phyloP scores from a whole-genome alignment of 1,140 invertebrate genomes.

The Contarinia nasturtii region DNA sequence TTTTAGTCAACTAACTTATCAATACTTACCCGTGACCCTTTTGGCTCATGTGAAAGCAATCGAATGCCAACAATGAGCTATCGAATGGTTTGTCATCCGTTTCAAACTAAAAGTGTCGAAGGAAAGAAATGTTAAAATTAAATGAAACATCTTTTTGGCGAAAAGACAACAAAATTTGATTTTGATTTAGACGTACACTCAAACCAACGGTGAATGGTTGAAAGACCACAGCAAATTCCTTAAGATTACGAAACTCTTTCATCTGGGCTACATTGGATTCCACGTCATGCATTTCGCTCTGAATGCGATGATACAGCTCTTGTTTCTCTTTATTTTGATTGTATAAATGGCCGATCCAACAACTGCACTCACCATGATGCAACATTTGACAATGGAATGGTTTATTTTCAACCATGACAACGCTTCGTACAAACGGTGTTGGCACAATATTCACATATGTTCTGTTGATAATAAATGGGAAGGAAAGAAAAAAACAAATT shows the following conservation, averaged over 20 bases:
- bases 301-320: slow-evolving; percentile 3
- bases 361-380: slow-evolving; percentile 2
- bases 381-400: slow-evolving; percentile 1
- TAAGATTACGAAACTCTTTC: slow-evolving; percentile 17
- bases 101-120: slow-evolving; percentile 18
- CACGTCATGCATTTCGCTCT: slow-evolving; percentile 2
- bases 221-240: slow-evolving; percentile 48
- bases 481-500: neutral
- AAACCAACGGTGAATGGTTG: slow-evolving; percentile 32
- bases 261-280: slow-evolving; percentile 6
- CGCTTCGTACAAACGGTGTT: slow-evolving; percentile 19
- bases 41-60: slow-evolving; percentile 44
- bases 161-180: neutral
- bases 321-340: slow-evolving; percentile 4
- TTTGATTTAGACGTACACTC: slow-evolving; percentile 1
- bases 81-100: slow-evolving; percentile 27
- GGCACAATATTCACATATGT: slow-evolving; percentile 60
- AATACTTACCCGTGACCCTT: slow-evolving; percentile 32
- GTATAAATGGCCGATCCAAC: slow-evolving; percentile 1
- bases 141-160: neutral
- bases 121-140: too few relatives aligned
- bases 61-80: slow-evolving; percentile 34
- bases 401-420: neutral
- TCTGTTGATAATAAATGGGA: slow-evolving; percentile 19
- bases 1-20: neutral